Evolutionary conservation across 2,797 vertebrate species (phyloP).

Genomic region (Amazona finschi): DNA sequence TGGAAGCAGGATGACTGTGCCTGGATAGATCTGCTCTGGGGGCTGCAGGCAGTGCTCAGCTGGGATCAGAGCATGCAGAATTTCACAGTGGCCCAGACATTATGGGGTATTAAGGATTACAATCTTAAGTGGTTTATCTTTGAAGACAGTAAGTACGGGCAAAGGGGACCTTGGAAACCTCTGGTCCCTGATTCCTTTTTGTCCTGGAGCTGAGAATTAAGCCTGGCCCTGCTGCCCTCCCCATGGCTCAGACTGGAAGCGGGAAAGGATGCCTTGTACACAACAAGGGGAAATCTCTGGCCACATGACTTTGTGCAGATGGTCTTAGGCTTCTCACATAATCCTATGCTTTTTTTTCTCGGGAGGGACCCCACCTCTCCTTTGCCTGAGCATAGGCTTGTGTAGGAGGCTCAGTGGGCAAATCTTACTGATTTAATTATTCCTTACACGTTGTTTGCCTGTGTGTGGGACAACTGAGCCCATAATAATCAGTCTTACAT

Average conservation of each 20-base stretch:
- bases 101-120: conserved; percentile 35
- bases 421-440: conserved; percentile 38
- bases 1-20: rapidly evolving
- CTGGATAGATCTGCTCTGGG: rapidly evolving
- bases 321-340: neutral
- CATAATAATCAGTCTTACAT: conserved; percentile 41
- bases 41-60: neutral
- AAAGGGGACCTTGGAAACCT: neutral
- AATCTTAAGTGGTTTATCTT: conserved; percentile 31
- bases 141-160: neutral
- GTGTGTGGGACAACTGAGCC: conserved; percentile 1
- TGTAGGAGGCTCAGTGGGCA: conserved; percentile 13
- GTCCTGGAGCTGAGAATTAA: conserved; percentile 23
- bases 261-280: neutral
- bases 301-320: conserved; percentile 44
- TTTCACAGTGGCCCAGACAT: conserved; percentile 3
- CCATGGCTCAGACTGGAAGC: neutral
- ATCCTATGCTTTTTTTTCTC: conserved; percentile 27
- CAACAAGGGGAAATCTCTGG: conserved; percentile 13
- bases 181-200: neutral
- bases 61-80: neutral
- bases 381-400: conserved; percentile 2
- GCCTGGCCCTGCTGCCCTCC: neutral
- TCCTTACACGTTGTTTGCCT: conserved; percentile 38
- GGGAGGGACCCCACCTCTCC: neutral